Base-by-base conservation (phyloP, 2,888 invertebrate species). In the Entomobrya proxima region DNA sequence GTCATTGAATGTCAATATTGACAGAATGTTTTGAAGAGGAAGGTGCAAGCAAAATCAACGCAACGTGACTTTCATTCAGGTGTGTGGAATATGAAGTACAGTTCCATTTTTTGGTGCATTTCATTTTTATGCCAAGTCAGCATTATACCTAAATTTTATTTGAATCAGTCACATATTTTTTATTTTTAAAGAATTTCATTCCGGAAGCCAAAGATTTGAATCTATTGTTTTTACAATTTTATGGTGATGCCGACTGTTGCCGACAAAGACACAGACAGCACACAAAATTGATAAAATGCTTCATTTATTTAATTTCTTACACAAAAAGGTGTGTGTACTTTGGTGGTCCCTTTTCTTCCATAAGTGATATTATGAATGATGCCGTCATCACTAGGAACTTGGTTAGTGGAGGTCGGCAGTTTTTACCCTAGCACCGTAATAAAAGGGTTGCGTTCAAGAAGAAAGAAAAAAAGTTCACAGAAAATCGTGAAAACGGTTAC, bases 401-500 rank as follows among this genome's bases (percentile, higher is more conserved):
- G n/a, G 32, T 72, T 72, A 47, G 47, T 72, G 72, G 72, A 72
- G 72, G 72, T 72, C 72, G 72, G 67, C 47, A 47, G 44, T 24
- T 27, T 72, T 50, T n/a, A n/a, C 30, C 13, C 18, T 4, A 27
- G 13, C 15, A 18, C 2, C 30, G 15, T 47, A 69, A 69, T 69
- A 72, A 72, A 72, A 72, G 72, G 72, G 47, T 72, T 35, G 18
- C 7, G 72, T 27, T 11, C 7, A 40, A 40, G 7, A 15, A 11
- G 44, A 40, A 18, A 55, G 24, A 32, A 52, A 44, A 55, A 75
- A 35, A 35, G 79, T 80, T 80, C 80, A 80, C 80, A 80, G 55
- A 32, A 69, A 52, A 80, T 72, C 37, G 80, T 80, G 37, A 67
- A 80, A 80, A 79, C 50, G 78, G 47, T 64, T 75, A 37, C 21